Percentiles rank a stretch among this genome's conserved stretches.
These are phyloP conservation scores for Nasua narica DNA, from an alignment of 2,797 vertebrate species.

Conservation along the genomic window DNA sequence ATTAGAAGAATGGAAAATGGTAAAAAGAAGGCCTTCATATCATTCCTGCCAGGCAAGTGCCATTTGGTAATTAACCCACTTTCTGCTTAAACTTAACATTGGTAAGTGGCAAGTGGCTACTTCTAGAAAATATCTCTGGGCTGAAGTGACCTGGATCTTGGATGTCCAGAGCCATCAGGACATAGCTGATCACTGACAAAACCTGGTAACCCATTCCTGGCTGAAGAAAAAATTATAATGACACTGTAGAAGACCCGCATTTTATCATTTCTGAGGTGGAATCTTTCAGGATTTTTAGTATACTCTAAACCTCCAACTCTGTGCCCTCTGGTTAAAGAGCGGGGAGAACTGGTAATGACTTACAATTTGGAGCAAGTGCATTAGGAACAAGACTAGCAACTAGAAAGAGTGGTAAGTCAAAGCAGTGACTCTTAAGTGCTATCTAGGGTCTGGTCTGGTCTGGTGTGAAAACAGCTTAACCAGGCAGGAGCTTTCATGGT, in stretches of 20 bases:
- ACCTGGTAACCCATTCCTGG: background rate
- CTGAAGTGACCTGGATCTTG: background rate
- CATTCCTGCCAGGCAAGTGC: background rate
- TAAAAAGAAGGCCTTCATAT: background rate
- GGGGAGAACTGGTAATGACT: background rate
- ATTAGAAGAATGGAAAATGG: background rate
- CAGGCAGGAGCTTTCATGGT: background rate
- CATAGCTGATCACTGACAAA: background rate
- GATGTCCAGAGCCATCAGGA: background rate
- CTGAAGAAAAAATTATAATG: background rate
- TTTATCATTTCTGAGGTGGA: background rate
- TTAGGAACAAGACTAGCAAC: background rate
- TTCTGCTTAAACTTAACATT: background rate
- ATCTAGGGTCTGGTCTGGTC: background rate
- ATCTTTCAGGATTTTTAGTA: background rate
- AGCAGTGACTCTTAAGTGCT: background rate
- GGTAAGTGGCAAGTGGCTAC: background rate
- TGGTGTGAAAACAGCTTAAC: background rate
- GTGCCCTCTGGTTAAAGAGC: background rate
- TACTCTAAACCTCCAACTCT: background rate
- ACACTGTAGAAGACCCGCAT: background rate
- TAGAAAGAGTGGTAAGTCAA: background rate
- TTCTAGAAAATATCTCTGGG: background rate
- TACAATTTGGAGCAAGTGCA: background rate
- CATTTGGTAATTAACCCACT: background rate